phyloP scores from a whole-genome alignment of 2,888 invertebrate species.

The Mycalesis mineus region DNA sequence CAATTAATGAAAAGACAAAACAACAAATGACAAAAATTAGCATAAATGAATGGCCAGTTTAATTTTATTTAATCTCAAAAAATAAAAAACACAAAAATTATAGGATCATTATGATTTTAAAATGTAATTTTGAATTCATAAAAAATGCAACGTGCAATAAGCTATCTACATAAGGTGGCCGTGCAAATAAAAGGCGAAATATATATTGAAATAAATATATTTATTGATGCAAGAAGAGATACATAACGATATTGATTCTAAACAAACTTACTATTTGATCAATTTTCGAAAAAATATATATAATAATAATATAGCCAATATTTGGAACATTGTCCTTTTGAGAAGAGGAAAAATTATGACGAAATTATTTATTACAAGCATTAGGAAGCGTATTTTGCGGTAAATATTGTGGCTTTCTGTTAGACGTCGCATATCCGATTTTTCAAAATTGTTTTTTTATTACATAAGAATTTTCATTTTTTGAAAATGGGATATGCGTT shows the following conservation, averaged over 20 bases:
- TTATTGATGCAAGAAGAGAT: constrained; percentile 41
- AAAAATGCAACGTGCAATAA: constrained; percentile 19
- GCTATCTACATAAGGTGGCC: constrained; percentile 21
- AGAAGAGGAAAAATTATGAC: constrained; percentile 16
- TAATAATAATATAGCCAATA: constrained; percentile 6
- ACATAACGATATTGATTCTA: constrained; percentile 31
- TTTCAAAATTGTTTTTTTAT: not conserved
- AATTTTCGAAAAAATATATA: constrained; percentile 8
- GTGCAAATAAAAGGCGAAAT: constrained; percentile 46
- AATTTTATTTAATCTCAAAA: too few relatives aligned
- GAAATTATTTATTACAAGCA: not conserved
- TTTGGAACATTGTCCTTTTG: constrained; percentile 7
- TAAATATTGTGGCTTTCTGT: constrained; percentile 45
- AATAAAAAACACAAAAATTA: not conserved
- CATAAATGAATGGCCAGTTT: not conserved
- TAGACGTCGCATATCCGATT: not conserved
- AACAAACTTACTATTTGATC: constrained; percentile 28
- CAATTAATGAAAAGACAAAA: not conserved
- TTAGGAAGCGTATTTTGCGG: constrained; percentile 50
- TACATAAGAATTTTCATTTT: too few relatives aligned
- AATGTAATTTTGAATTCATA: not conserved
- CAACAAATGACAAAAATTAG: not conserved
- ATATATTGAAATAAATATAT: constrained; percentile 41
- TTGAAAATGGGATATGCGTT: not conserved
- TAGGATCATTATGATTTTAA: not conserved